phyloP scores from a whole-genome alignment of 2,888 invertebrate species.

The Cerceris rybyensis region DNA sequence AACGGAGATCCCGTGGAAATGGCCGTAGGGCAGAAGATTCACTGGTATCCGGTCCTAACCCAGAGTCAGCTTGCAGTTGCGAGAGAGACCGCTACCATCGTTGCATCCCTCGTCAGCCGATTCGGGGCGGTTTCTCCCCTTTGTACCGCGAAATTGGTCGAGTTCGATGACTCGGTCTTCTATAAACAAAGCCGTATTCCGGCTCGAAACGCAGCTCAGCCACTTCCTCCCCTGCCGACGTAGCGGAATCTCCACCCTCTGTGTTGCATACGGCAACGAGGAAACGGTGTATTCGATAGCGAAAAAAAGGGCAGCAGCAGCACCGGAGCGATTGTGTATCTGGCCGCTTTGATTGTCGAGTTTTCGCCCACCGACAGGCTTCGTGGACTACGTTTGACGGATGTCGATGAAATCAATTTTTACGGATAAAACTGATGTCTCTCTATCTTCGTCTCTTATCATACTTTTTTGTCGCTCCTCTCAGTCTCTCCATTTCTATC shows the following conservation, averaged over 20 bases:
- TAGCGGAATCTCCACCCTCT: slow-evolving; percentile 19
- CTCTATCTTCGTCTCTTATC: neutral
- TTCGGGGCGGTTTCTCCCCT: slow-evolving; percentile 54
- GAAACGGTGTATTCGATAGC: slow-evolving; percentile 2
- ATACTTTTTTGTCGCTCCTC: neutral
- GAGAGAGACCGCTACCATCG: too few species aligned
- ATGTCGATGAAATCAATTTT: slow-evolving; percentile 9
- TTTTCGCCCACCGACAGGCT: neutral
- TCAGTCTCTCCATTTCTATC: neutral
- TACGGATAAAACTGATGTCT: neutral
- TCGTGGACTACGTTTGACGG: neutral
- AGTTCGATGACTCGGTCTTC: slow-evolving; percentile 64
- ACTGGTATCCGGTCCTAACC: slow-evolving; percentile 3
- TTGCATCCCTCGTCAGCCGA: slow-evolving; percentile 30
- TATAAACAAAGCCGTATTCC: slow-evolving; percentile 69
- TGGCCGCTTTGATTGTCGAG: neutral
- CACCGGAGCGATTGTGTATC: neutral
- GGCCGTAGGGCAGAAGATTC: slow-evolving; percentile 45
- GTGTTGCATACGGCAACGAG: slow-evolving; percentile 1
- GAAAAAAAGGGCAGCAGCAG: neutral
- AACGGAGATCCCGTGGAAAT: slow-evolving; percentile 32
- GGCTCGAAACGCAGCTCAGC: slow-evolving; percentile 32
- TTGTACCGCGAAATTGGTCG: slow-evolving; percentile 69
- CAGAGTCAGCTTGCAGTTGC: slow-evolving; percentile 5
- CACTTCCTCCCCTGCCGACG: slow-evolving; percentile 33